Percentiles rank a stretch among this genome's conserved stretches.
Evolutionary conservation across 2,113 vertebrate genomes (phyloP).

Genomic region (Psilopsiagon aymara): DNA sequence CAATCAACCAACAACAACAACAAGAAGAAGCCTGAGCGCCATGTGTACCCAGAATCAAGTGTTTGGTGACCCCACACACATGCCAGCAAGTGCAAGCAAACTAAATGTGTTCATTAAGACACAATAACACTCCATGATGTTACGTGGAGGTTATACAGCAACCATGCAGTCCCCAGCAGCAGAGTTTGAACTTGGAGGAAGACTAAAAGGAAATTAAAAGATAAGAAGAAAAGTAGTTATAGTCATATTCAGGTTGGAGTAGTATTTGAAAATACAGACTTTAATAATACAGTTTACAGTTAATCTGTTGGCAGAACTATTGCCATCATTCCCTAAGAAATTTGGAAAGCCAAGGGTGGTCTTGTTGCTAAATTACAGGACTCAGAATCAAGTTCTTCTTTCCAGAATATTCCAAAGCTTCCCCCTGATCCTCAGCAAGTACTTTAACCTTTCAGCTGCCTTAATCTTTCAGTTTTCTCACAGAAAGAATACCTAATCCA

Average conservation of each 20-base stretch:
- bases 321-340: neutral
- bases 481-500: neutral
- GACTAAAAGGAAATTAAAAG: neutral
- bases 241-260: neutral
- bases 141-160: fast-evolving
- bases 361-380: neutral
- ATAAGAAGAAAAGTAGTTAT: neutral
- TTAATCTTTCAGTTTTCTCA: neutral
- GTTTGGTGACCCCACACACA: neutral
- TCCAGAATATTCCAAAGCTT: neutral
- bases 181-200: neutral
- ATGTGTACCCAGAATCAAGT: neutral
- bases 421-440: neutral
- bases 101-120: neutral
- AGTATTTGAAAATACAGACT: neutral
- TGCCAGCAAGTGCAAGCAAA: neutral
- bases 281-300: neutral
- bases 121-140: neutral
- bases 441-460: neutral
- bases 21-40: neutral
- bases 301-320: neutral
- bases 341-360: neutral
- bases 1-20: neutral
- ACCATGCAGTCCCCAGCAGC: neutral
- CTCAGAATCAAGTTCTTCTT: neutral